Evolutionary conservation across 2,888 invertebrate species (phyloP).

Genomic region (Caenorhabditis angaria): DNA sequence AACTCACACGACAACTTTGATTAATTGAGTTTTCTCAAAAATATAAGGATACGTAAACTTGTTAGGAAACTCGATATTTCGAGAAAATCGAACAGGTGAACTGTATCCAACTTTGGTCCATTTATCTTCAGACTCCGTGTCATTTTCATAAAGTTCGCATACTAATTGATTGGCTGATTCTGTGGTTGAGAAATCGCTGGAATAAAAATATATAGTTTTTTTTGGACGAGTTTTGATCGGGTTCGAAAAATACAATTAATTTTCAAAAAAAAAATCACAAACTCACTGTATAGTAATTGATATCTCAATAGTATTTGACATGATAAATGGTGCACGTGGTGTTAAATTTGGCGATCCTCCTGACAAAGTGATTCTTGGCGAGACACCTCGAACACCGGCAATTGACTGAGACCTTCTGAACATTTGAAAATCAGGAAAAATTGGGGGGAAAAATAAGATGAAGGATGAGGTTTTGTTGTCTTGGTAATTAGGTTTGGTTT

Average conservation of each 20-base stretch:
- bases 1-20: constrained; percentile 54
- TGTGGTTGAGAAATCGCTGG: constrained; percentile 35
- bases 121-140: constrained; percentile 47
- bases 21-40: constrained; percentile 58
- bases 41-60: constrained; percentile 52
- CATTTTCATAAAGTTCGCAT: constrained; percentile 47
- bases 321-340: constrained; percentile 23
- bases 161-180: constrained; percentile 34
- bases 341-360: constrained; percentile 17
- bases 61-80: constrained; percentile 47
- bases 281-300: constrained; percentile 41
- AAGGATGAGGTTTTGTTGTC: background rate
- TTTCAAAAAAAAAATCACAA: constrained; percentile 6
- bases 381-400: constrained; percentile 46
- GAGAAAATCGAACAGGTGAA: constrained; percentile 32
- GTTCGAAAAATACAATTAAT: no score
- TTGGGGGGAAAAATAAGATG: background rate
- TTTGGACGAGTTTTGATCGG: no score
- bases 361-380: constrained; percentile 28
- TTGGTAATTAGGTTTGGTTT: constrained; percentile 1
- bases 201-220: constrained; percentile 7
- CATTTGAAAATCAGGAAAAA: constrained; percentile 3
- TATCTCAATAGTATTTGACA: constrained; percentile 42
- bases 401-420: constrained; percentile 47
- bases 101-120: constrained; percentile 40